These are phyloP conservation scores for Cossypha polioptera DNA, from an alignment of 2,797 vertebrate species.

Conservation along the genomic window DNA sequence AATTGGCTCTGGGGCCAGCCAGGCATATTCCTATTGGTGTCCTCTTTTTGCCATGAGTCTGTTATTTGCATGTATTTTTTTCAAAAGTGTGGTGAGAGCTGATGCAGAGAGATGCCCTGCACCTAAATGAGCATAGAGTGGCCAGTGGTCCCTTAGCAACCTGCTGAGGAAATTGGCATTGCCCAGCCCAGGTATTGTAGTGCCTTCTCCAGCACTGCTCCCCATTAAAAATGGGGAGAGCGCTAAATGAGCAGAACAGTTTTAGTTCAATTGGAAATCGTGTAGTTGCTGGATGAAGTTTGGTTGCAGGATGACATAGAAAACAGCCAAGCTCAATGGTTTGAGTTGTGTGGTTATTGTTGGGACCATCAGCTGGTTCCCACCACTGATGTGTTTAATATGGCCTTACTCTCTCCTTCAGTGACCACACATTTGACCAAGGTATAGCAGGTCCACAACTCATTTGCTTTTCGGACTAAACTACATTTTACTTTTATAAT, in stretches of 20 bases:
- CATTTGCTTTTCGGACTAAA: background rate
- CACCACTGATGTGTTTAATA: background rate
- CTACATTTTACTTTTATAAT: background rate
- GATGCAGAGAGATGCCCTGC: background rate
- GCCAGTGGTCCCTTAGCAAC: background rate
- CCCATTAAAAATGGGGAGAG: background rate
- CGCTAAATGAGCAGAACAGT: fast-evolving
- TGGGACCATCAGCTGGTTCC: background rate
- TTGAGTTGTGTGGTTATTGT: background rate
- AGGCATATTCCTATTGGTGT: background rate
- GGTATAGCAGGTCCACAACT: background rate
- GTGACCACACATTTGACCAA: fast-evolving
- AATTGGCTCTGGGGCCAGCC: background rate
- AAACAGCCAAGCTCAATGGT: background rate
- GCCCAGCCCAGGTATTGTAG: background rate
- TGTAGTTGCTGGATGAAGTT: background rate
- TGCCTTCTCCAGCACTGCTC: background rate
- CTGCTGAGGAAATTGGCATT: background rate
- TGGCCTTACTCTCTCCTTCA: background rate
- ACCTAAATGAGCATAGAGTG: background rate
- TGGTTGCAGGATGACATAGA: fast-evolving
- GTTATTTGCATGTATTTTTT: background rate
- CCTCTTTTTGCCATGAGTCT: background rate
- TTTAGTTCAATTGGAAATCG: background rate
- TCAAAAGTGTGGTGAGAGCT: background rate